Evolutionary conservation across 2,113 vertebrate species (phyloP).

Genomic region (Synodontis membranacea): DNA sequence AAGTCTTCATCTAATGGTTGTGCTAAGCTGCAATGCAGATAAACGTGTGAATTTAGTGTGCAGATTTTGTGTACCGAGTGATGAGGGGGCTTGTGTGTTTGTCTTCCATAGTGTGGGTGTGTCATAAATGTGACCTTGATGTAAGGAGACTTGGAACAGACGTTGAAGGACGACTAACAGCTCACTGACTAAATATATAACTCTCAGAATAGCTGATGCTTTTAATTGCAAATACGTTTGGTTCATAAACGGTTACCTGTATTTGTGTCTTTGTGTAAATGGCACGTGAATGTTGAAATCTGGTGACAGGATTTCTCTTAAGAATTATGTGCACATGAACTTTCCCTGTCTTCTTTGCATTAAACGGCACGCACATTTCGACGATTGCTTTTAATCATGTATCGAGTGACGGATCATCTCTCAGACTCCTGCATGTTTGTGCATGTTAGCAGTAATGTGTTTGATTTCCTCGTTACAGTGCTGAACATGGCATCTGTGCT

Average conservation of each 20-base stretch:
- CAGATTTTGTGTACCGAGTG: conserved; percentile 50
- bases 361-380: neutral
- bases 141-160: conserved; percentile 23
- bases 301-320: neutral
- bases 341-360: neutral
- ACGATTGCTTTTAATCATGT: neutral
- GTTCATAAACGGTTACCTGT: neutral
- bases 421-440: neutral
- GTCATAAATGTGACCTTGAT: conserved; percentile 49
- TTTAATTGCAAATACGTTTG: neutral
- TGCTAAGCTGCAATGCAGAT: conserved; percentile 27
- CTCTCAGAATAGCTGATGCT: neutral
- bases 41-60: neutral
- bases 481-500: conserved; percentile 83
- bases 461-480: conserved; percentile 44
- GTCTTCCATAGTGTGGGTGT: conserved; percentile 31
- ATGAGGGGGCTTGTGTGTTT: conserved; percentile 45
- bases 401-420: neutral
- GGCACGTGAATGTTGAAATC: neutral
- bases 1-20: conserved; percentile 62
- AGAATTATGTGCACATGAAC: neutral
- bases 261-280: neutral
- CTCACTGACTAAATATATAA: too few species aligned
- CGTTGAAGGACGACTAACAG: neutral
- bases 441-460: neutral